Evolutionary conservation across 2,113 vertebrate genomes (phyloP).

Genomic region (Fregetta grallaria): DNA sequence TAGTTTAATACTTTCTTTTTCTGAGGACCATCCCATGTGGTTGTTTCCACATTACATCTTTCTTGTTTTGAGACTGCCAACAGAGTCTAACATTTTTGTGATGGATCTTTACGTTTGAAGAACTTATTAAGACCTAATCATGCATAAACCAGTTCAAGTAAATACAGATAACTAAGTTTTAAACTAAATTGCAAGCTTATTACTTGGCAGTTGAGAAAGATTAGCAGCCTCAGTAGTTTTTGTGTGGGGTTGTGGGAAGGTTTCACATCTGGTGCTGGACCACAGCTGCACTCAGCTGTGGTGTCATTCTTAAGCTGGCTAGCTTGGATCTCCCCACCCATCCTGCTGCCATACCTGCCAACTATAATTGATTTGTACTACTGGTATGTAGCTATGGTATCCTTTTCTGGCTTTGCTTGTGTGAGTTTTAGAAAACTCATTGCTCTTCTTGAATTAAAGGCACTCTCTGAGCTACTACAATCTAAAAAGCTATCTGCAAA

Average conservation of each 20-base stretch:
- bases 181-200: background rate
- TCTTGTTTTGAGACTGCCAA: background rate
- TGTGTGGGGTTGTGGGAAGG: background rate
- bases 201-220: background rate
- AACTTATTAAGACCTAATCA: background rate
- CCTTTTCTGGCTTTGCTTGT: background rate
- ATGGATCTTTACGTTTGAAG: background rate
- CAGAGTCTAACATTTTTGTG: background rate
- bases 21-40: background rate
- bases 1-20: background rate
- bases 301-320: background rate
- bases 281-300: background rate
- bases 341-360: background rate
- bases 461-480: background rate
- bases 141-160: background rate
- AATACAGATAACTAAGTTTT: background rate
- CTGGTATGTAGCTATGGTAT: background rate
- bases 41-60: background rate
- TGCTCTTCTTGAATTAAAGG: background rate
- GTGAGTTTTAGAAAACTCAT: background rate
- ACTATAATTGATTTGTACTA: background rate
- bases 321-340: background rate
- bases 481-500: background rate
- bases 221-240: background rate
- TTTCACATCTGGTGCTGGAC: background rate